Base-by-base conservation (phyloP, 2,797 vertebrate genomes). In the Eidolon dupreanum region DNA sequence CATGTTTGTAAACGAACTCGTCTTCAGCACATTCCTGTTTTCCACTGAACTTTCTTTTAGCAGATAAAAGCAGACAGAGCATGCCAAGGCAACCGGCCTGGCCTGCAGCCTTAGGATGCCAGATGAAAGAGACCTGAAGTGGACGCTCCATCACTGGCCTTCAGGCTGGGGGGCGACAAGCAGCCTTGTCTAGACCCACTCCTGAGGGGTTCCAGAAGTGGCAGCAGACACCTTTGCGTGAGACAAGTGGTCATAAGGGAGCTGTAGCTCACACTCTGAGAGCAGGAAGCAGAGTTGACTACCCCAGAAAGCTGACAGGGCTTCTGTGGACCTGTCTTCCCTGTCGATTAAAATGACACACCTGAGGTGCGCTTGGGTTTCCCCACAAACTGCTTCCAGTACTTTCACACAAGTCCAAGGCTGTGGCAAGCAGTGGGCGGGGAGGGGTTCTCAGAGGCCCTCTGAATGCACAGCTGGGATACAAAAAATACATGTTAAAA, bases 331-430 rank as follows among this genome's bases (percentile, higher is more conserved):
- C 3, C 8, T 0, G 2, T 24, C 53, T 46, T 70, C 51, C 43
- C 8, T 31, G 6, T 16, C 38, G 4, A 0, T 28, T 19, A 73
- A 13, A 38, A 70, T 7, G 8, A 51, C 3, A 26, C n/a, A 5
- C 49, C 36, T 0, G 6, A 46, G 26, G 36, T 13, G 94, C 61
- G 74, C 4, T 11, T 41, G 46, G 65, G 79, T 92, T 78, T 95
- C 90, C 87, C 95, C 93, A 36, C 9, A 24, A 61, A 95, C 61
- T 86, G 89, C 93, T 71, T 5, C 51, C 33, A 78, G 78, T 13
- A 51, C 28, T 71, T 53, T 24, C 3, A 9, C 55, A 74, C 15
- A 8, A 87, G 88, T 86, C 92, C 61, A 2, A 79, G 84, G 96
- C 94, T 93, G 96, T 2, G 3, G 75, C 0, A 90, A 89, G 66